Conservation (phyloP, 23 tunicate species). For the Ciona savignyi region DNA sequence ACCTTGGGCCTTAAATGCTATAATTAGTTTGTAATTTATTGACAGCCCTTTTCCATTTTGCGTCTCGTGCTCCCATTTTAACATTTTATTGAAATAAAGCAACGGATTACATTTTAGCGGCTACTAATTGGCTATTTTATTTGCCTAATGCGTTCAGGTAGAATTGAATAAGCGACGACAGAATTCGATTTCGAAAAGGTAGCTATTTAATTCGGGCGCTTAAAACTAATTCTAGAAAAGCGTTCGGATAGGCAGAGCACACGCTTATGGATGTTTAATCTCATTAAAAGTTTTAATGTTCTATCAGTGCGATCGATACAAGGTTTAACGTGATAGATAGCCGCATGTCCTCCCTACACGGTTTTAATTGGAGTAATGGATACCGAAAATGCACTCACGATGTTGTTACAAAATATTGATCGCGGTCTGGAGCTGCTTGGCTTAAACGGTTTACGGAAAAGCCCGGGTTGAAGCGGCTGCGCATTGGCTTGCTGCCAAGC, state of each 20-base stretch:
- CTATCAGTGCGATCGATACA: slow-evolving; percentile 13
- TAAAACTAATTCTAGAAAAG: too few species aligned
- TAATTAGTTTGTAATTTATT: too few species aligned
- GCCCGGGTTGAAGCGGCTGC: too few species aligned
- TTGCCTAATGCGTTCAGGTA: background rate
- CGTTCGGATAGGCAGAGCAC: background rate
- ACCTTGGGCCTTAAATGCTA: too few species aligned
- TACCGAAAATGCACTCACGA: slow-evolving; percentile 31
- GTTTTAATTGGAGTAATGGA: slow-evolving; percentile 33
- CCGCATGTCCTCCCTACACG: slow-evolving; percentile 21
- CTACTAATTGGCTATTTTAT: too few species aligned
- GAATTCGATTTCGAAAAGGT: background rate
- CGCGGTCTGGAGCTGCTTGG: slow-evolving; percentile 2
- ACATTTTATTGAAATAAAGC: too few species aligned
- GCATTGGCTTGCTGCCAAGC: too few species aligned
- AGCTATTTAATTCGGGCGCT: too few species aligned
- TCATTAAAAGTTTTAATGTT: slow-evolving; percentile 15
- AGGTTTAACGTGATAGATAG: slow-evolving; percentile 14
- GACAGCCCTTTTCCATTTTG: too few species aligned
- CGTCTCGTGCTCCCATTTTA: too few species aligned
- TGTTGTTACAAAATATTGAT: slow-evolving; percentile 28
- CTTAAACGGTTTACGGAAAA: slow-evolving; percentile 18
- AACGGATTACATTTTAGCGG: too few species aligned
- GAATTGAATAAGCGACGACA: background rate
- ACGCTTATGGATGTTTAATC: slow-evolving; percentile 10